Evolutionary conservation across 2,113 vertebrate genomes (phyloP).

Genomic region (Brachyhypopomus gauderio): DNA sequence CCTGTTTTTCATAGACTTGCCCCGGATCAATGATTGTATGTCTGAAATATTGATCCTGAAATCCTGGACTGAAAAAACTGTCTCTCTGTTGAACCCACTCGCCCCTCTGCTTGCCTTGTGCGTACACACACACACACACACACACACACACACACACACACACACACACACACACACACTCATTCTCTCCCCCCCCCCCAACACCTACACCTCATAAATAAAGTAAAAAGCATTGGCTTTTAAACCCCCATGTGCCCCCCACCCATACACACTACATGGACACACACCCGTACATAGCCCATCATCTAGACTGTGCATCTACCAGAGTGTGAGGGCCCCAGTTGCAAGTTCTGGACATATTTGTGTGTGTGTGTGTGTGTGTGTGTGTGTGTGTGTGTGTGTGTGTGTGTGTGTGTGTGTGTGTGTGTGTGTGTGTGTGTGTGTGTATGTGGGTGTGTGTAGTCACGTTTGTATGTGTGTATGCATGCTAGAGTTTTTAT

Average conservation of each 20-base stretch:
- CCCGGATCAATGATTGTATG: constrained; percentile 50
- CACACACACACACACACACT: constrained; percentile 6
- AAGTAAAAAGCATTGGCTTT: constrained; percentile 47
- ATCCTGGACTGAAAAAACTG: constrained; percentile 36
- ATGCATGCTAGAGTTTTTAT: constrained; percentile 38
- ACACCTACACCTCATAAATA: constrained; percentile 49
- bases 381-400: constrained; percentile 29
- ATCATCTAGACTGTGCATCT: constrained; percentile 30
- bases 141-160: neutral
- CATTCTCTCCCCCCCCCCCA: neutral
- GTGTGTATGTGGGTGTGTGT: constrained; percentile 28
- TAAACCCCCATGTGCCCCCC: constrained; percentile 23
- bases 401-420: neutral
- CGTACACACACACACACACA: neutral
- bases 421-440: constrained; percentile 29
- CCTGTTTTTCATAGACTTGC: constrained; percentile 36
- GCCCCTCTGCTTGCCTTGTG: neutral
- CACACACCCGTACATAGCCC: constrained; percentile 12
- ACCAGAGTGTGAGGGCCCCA: constrained; percentile 29
- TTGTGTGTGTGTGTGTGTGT: constrained; percentile 16
- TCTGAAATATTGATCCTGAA: constrained; percentile 53
- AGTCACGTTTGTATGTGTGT: constrained; percentile 3
- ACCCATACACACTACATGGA: constrained; percentile 8
- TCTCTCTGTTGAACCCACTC: constrained; percentile 25
- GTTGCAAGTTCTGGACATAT: constrained; percentile 27